Evolutionary conservation across 1,140 invertebrate genomes (phyloP), one percentile per base, ranked within the genome.

Genomic region (Pseudomyrmex pallidus): DNA sequence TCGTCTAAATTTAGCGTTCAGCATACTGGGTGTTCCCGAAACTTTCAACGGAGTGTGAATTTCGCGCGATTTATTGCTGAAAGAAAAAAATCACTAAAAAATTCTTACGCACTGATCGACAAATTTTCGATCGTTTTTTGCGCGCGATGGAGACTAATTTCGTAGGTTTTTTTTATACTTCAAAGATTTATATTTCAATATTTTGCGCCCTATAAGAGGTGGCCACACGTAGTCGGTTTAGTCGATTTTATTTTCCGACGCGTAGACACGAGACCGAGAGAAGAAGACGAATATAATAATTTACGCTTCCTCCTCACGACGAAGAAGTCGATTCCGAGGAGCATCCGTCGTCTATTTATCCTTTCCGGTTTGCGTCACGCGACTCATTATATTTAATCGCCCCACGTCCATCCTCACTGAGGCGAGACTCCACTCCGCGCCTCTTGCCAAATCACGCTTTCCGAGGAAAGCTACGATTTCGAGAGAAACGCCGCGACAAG

Each of bases 1-100:
- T 86, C 74, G 44, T 77, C 89, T 91, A 91, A 90, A 91, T 92
- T 91, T 92, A 91, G 90, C 78, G 74, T 64, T 83, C 86, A 35
- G 83, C 88, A 88, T 73, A 54, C 61, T 35, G 20, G 62, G 50
- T 66, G 74, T 46, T 46, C 25, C n/a, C n/a, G 12, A 25, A 64
- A 64, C 22, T 15, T 20, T 54, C 50, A 35, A 0, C 35, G 5
- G 35, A 5, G 5, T 35, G 35, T 35, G 35, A 35, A 35, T 35
- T 35, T 7, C 35, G 35, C 5, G 35, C 35, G 35, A 35, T 35
- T 35, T 35, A 35, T 35, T 35, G 35, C 35, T 35, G 35, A 7
- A 35, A 35, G 7, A 25, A 25, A 35, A 35, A 35, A 35, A 35
- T 35, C 5, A 35, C 0, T 7, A 35, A 7, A 35, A 35, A 35